phyloP scores from a whole-genome alignment of 2,888 invertebrate genomes.

The Cynaeus angustus region DNA sequence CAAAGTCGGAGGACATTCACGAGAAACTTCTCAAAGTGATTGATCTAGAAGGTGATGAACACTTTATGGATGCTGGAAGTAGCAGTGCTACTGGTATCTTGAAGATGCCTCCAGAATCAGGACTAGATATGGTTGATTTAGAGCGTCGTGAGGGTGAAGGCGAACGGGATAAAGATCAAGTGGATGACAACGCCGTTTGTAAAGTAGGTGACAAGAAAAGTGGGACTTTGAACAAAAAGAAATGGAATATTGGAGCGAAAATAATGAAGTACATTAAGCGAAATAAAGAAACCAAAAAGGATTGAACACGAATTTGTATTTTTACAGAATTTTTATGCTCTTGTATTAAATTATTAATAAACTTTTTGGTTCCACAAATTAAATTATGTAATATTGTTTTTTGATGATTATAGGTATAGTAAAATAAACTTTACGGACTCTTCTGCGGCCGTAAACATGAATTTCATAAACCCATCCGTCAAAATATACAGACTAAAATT shows the following conservation, averaged over 20 bases:
- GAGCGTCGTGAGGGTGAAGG: conserved; percentile 24
- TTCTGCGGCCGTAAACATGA: no score
- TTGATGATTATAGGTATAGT: no score
- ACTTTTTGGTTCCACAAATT: conserved; percentile 6
- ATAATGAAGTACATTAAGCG: conserved; percentile 61
- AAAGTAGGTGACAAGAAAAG: conserved; percentile 53
- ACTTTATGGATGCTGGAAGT: conserved; percentile 22
- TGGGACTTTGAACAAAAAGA: conserved; percentile 54
- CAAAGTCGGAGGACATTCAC: conserved; percentile 61
- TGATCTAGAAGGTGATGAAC: conserved; percentile 53
- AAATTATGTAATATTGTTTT: no score
- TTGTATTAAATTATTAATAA: conserved; percentile 22
- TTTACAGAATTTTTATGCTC: conserved; percentile 11
- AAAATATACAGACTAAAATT: no score
- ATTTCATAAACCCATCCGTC: no score
- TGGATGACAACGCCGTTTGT: conserved; percentile 50
- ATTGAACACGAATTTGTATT: conserved; percentile 57
- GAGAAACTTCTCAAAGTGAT: conserved; percentile 62
- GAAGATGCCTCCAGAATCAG: conserved; percentile 11
- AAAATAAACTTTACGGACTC: no score
- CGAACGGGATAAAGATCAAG: conserved; percentile 4
- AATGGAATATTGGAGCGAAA: conserved; percentile 61
- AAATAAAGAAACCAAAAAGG: conserved; percentile 30
- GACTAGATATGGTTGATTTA: conserved; percentile 54
- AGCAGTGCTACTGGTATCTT: conserved; percentile 23